Base-by-base conservation (phyloP, 2,888 invertebrate genomes). In the Gisinianus flammeolus region DNA sequence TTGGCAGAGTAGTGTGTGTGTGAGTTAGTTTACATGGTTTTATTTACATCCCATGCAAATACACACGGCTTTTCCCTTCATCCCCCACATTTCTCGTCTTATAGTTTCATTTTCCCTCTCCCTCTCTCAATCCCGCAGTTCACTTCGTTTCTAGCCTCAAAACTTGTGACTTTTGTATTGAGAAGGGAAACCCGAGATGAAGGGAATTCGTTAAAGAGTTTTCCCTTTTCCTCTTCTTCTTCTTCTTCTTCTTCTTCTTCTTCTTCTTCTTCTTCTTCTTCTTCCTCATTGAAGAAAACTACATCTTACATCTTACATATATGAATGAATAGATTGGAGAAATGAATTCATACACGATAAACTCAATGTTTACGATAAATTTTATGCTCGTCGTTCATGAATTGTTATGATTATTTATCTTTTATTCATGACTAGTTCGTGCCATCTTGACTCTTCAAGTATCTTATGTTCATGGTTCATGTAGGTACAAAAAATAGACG, bases 401-500 rank as follows among this genome's bases (percentile, higher is more conserved):
- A 79, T 79, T 79, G 79, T 81, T 81, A 81, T 79, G 79, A 81
- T 79, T 77, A 80, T 80, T 79, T 80, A 81, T 81, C 79, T 81
- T 81, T 81, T 81, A 81, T 81, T 81, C 81, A 79, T 79, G 79
- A 75, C 33, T 69, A 24, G 67, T 22, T 44, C 44, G 69, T 35
- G 28, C 64, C 56, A 64, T 31, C 31, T 12, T 26, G 24, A 8
- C 22, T 3, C 54, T 4, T 16, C 54, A 3, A 54, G 16, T 54
- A 16, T 8, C 54, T 3, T 54, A 16, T 54, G 19, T n/a, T 3
- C n/a, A 12, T 54, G 4, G 6, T 54, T 54, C 54, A 16, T 54
- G n/a, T 19, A n/a, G n/a, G n/a, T n/a, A n/a, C n/a, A 44, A 44
- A 44, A 44, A 44, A 44, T 2, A 44, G 44, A 6, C 16, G 8